Evolutionary conservation across 2,113 vertebrate species (phyloP).

Genomic region (Perognathus longimembris): DNA sequence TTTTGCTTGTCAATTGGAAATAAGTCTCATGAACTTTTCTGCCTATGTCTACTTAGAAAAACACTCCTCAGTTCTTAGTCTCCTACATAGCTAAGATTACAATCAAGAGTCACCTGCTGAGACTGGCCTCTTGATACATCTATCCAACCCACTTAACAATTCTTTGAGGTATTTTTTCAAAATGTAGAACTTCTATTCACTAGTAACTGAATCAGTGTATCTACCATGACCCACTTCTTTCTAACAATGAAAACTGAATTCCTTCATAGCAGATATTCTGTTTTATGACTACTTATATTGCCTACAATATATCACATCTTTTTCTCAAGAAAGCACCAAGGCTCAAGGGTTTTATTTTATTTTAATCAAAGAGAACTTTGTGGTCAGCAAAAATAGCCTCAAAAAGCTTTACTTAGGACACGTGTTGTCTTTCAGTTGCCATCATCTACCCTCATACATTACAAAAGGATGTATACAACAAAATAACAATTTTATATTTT

Average conservation of each 20-base stretch:
- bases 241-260: constrained; percentile 33
- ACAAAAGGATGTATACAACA: constrained; percentile 20
- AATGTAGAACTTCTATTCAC: constrained; percentile 39
- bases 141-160: constrained; percentile 30
- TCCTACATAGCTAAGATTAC: no score
- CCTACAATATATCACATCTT: constrained; percentile 53
- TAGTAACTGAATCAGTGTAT: constrained; percentile 42
- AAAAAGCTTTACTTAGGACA: constrained; percentile 51
- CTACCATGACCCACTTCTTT: constrained; percentile 50
- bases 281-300: constrained; percentile 57
- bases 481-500: background rate
- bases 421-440: constrained; percentile 36
- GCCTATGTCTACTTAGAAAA: no score
- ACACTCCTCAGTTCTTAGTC: no score
- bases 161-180: constrained; percentile 58
- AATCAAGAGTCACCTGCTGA: background rate
- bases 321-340: constrained; percentile 54
- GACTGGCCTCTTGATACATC: background rate
- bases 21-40: no score
- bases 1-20: no score
- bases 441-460: background rate
- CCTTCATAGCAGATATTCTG: constrained; percentile 31
- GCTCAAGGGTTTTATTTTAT: constrained; percentile 61
- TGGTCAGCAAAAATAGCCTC: constrained; percentile 67
- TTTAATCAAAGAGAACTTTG: constrained; percentile 59